Conservation (phyloP, 2,888 invertebrate genomes). For the Cataglyphis cursor region DNA sequence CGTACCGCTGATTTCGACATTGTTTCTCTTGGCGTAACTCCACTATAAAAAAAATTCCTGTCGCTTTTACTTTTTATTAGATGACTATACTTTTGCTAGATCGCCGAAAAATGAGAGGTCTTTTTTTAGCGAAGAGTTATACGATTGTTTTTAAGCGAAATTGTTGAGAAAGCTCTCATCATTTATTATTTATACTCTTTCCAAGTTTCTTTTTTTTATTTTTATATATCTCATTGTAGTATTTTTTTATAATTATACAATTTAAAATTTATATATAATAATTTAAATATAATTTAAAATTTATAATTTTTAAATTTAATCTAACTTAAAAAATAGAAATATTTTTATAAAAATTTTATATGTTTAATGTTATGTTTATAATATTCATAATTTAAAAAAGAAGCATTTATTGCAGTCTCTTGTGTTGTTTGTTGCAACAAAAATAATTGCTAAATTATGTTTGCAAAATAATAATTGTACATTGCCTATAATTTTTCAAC, state of each 20-base stretch:
- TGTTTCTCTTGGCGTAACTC: conserved; percentile 21
- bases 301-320: not conserved
- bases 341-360: not conserved
- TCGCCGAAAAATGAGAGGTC: conserved; percentile 6
- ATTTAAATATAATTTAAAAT: not conserved
- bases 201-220: not conserved
- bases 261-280: not conserved
- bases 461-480: conserved; percentile 1
- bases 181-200: not conserved
- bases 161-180: not conserved
- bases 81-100: conserved; percentile 30
- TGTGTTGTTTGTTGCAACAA: not conserved
- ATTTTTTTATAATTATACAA: not conserved
- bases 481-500: conserved; percentile 14
- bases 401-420: not conserved
- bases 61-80: conserved; percentile 46
- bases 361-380: not conserved
- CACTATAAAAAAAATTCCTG: conserved; percentile 13
- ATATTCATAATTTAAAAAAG: not conserved
- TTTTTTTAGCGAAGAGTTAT: conserved; percentile 20
- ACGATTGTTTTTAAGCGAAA: not conserved
- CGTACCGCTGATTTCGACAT: conserved; percentile 55
- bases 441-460: not conserved
- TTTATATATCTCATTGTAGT: not conserved
- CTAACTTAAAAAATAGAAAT: not conserved